Base-by-base conservation (phyloP, 2,113 vertebrate species). In the Tamias sibiricus region DNA sequence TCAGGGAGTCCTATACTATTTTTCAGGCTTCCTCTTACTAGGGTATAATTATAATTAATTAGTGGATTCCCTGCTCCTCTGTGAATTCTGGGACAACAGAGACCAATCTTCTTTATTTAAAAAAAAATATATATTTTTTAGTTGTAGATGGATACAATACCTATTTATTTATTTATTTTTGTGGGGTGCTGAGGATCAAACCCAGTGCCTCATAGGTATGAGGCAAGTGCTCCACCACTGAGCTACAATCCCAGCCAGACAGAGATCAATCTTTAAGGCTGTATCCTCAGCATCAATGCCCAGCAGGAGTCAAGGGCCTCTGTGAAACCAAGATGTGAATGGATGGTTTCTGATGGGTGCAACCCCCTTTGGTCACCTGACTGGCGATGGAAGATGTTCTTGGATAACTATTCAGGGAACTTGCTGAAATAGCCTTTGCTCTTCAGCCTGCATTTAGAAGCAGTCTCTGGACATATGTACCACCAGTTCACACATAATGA, bases 361-460 rank as follows among this genome's bases (percentile, higher is more conserved):
- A 19, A 9, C 11, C 44, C 42, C 12, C 30, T 87, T 20, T 6
- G 37, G 32, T 79, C 19, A 14, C 92, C 42, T 66, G 80, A n/a
- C 42, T 79, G 75, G 35, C n/a, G 42, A 68, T 66, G 40, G 80
- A 69, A 90, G 76, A 90, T 49, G 37, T 49, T 95, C 62, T 88
- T 14, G 16, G 68, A 47, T 32, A 74, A 87, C 86, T 68, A 44
- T 84, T 72, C 26, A 77, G 49, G 57, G 35, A 85, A 79, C 79
- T 76, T 54, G 47, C 57, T 52, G 75, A 72, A 94, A 95, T 8
- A 40, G 40, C 22, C 57, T 94, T 82, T 30, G 49, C 82, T 81
- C 87, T 69, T 49, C 66, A 68, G 47, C 54, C 66, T 94, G 37
- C 81, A 40, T 91, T 94, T 69, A 91, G 79, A 96, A 90, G 93